Evolutionary conservation across 2,797 vertebrate species (phyloP).

Genomic region (Pangasius krempfi): DNA sequence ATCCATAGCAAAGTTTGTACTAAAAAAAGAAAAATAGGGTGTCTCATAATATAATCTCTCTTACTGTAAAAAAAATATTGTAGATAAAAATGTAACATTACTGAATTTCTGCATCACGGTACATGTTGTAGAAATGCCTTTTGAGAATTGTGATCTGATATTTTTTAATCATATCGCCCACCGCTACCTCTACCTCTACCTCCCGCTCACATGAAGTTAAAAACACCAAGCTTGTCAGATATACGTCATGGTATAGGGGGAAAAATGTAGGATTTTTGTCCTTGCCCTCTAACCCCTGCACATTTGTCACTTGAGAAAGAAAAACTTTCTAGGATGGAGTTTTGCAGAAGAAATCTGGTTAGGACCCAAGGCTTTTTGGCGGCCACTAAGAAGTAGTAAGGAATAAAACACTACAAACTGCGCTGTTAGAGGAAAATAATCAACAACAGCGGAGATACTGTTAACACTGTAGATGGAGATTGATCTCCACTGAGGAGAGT

Average conservation of each 20-base stretch:
- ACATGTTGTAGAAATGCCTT: too few relatives aligned
- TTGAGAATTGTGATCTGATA: background rate
- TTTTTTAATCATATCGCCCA: background rate
- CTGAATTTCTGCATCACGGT: background rate
- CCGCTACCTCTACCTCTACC: background rate
- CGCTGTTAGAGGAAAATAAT: background rate
- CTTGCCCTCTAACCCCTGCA: background rate
- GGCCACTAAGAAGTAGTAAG: background rate
- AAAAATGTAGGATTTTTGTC: background rate
- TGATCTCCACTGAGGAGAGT: background rate
- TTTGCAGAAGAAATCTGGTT: background rate
- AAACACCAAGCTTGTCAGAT: background rate
- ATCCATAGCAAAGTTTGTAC: too few relatives aligned
- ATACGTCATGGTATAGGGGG: background rate
- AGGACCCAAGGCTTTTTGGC: background rate
- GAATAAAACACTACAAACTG: background rate
- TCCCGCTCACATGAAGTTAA: background rate
- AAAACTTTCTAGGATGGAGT: background rate
- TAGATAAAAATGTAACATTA: background rate
- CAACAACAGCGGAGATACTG: background rate
- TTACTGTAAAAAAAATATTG: too few relatives aligned
- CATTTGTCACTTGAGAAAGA: too few relatives aligned
- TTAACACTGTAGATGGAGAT: background rate
- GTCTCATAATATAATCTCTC: too few relatives aligned
- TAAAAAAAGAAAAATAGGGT: too few relatives aligned